Evolutionary conservation across 2,888 invertebrate species (phyloP), one percentile per base, ranked within the genome.

Genomic region (Griposia aprilina): DNA sequence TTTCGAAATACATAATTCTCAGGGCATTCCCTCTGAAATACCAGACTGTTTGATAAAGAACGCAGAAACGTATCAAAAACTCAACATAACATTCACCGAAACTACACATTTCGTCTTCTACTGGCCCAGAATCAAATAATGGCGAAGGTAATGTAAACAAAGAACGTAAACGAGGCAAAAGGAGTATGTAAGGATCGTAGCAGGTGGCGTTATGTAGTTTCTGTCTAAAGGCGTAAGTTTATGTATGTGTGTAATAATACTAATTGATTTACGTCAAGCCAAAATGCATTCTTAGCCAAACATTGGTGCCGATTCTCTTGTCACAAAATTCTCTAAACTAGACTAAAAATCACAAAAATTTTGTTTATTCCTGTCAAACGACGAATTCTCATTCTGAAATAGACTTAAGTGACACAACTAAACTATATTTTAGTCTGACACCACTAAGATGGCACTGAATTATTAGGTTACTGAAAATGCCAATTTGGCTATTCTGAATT

Each of bases 1-100:
- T 80, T 79, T 62, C 48, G 6, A 55, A 74, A 66, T 52, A n/a
- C 23, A n/a, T 41, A 17, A 48, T 65, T 66, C 50, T 23, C 79
- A 48, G 26, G 15, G 45, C n/a, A 69, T 57, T 65, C n/a, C 20
- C 52, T 45, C 20, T 36, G 17, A 17, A 72, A 62, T 23, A 41
- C 66, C 11, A 7, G 8, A 65, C 52, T 73, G 52, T 52, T 62
- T 72, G 8, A 36, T 74, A 4, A 74, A 74, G 30, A 36, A 50
- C 15, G 15, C 4, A 59, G 45, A 26, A n/a, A 52, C 17, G 3
- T 36, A 50, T 36, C 7, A n/a, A 36, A 50, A 71, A 36, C 11
- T 50, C 30, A 23, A 23, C 30, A 55, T 7, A 36, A 52, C 23
- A 50, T 50, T 68, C 23, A 20, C 20, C 26, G 5, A 62, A 26